Evolutionary conservation across 2,888 invertebrate species (phyloP).

Genomic region (Pseudolycoriella hygida): DNA sequence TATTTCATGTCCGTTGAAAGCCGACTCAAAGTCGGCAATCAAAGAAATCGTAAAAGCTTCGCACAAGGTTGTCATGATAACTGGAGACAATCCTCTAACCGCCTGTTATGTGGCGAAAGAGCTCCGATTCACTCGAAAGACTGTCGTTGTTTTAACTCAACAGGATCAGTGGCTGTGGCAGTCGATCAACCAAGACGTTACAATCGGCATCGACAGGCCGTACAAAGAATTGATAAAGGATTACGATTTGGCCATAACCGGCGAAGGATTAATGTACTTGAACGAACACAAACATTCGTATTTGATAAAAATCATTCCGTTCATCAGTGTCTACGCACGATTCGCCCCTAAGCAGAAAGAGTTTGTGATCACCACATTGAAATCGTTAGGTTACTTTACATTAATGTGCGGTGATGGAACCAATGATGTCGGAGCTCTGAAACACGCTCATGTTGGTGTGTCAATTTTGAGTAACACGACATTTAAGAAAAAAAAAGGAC

Average conservation of each 20-base stretch:
- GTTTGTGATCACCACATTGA: conserved; percentile 76
- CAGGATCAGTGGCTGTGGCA: conserved; percentile 53
- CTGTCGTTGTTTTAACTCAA: conserved; percentile 42
- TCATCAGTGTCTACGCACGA: conserved; percentile 84
- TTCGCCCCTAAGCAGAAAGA: conserved; percentile 99
- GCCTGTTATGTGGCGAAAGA: conserved; percentile 97
- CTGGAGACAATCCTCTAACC: conserved; percentile 96
- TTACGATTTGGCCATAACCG: conserved; percentile 89
- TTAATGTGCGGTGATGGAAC: conserved; percentile 99
- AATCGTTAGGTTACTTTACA: conserved; percentile 63
- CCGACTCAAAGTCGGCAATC: conserved; percentile 87
- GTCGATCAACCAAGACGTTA: conserved; percentile 47
- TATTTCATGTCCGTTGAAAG: conserved; percentile 94
- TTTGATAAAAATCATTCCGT: conserved; percentile 57
- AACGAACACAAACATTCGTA: conserved; percentile 41
- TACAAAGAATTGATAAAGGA: conserved; percentile 43
- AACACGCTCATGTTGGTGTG: conserved; percentile 95
- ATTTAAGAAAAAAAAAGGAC: conserved; percentile 19
- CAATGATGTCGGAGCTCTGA: conserved; percentile 96
- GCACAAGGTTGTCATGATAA: conserved; percentile 96
- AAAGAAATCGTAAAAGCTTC: conserved; percentile 87
- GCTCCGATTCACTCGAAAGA: conserved; percentile 67
- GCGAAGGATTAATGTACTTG: conserved; percentile 66
- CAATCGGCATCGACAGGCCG: conserved; percentile 31
- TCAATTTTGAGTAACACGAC: conserved; percentile 76